phyloP scores from a whole-genome alignment of 2,797 vertebrate species.

The Capromys pilorides region DNA sequence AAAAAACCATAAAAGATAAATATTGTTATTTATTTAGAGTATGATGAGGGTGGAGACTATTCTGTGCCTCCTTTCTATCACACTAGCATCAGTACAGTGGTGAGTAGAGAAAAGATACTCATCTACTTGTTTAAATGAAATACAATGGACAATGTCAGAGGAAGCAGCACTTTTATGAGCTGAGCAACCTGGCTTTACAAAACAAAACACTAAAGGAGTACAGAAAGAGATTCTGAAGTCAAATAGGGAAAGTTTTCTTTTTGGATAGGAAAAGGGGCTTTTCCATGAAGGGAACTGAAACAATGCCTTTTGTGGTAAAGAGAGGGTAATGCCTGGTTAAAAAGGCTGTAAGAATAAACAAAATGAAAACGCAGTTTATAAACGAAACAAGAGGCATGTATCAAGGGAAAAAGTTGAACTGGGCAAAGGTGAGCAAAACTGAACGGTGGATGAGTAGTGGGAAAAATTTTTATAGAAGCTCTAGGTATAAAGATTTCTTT shows the following conservation, averaged over 20 bases:
- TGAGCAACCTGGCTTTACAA: neutral
- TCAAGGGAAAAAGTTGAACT: neutral
- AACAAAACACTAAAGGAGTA: neutral
- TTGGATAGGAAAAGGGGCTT: neutral
- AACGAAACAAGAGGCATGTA: neutral
- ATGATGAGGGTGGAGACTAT: neutral
- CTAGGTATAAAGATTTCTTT: neutral
- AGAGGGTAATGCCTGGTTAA: neutral
- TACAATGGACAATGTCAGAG: neutral
- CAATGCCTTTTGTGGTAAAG: neutral
- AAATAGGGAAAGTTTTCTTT: neutral
- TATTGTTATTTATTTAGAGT: neutral
- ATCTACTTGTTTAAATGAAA: neutral
- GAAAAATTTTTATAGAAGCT: neutral
- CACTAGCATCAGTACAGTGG: neutral
- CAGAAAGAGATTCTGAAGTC: neutral
- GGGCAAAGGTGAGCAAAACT: neutral
- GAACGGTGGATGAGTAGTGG: neutral
- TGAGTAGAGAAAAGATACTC: neutral
- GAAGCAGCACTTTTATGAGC: neutral
- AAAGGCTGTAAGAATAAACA: neutral
- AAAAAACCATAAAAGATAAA: neutral
- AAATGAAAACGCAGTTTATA: neutral
- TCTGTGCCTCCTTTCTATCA: neutral
- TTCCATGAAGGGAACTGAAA: neutral